Evolutionary conservation across 1,140 invertebrate species (phyloP), one percentile per base, ranked within the genome.

Genomic region (Pygmarrhopalites habei): DNA sequence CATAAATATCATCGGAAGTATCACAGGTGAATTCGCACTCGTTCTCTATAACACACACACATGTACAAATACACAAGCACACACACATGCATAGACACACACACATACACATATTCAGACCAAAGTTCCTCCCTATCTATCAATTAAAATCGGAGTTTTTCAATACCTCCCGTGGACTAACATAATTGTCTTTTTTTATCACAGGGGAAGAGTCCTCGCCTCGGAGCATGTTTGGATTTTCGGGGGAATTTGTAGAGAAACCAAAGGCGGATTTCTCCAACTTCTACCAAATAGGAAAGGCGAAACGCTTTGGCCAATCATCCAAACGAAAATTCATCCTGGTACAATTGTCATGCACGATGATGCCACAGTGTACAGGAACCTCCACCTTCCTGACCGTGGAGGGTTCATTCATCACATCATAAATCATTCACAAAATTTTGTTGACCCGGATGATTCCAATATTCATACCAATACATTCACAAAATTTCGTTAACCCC

Each of bases 181-280:
- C n/a, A n/a, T n/a, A n/a, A n/a, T n/a, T n/a, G n/a, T n/a, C n/a
- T n/a, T n/a, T n/a, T n/a, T n/a, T n/a, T n/a, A n/a, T n/a, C n/a
- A n/a, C n/a, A n/a, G n/a, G n/a, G n/a, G n/a, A n/a, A n/a, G n/a
- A n/a, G n/a, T n/a, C n/a, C n/a, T n/a, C n/a, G 62, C 62, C 12
- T 2, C 51, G 51, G 43, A 64, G 32, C 1, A 65, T 21, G 29
- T 62, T 1, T 68, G 66, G 62, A 41, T 68, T 1, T 68, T 68
- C 57, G 60, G 66, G 2, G 66, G 58, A 2, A 60, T 64, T 43
- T 64, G 61, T 26, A 17, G 66, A 3, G 61, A 64, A 61, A 44
- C 60, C 7, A 64, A 56, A 25, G 62, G 60, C 30, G 30, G 19
- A 4, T 64, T 67, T 28, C 43, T 67, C 1, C 10, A 46, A 29